Evolutionary conservation across 37 sponge, comb jelly and placozoan species (phyloP).

Genomic region (Spongilla lacustris): DNA sequence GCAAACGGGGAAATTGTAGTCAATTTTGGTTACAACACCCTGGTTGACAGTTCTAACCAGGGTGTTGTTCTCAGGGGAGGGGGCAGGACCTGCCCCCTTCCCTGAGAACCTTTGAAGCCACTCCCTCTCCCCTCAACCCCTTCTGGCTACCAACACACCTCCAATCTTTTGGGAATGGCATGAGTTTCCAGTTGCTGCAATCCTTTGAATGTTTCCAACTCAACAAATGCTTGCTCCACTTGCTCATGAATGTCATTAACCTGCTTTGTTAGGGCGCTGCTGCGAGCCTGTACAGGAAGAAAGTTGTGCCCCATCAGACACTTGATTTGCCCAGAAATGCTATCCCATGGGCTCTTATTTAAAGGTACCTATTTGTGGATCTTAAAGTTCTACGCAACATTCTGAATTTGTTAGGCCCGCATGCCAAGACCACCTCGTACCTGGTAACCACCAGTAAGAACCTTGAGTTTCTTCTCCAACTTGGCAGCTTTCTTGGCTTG

Average conservation of each 20-base stretch:
- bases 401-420: too few relatives aligned
- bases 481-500: slow-evolving; percentile 95
- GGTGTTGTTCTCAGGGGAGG: too few relatives aligned
- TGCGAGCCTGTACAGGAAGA: slow-evolving; percentile 24
- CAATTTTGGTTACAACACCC: too few relatives aligned
- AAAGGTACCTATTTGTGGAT: too few relatives aligned
- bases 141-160: slow-evolving; percentile 43
- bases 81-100: too few relatives aligned
- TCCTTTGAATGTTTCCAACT: slow-evolving; percentile 81
- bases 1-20: too few relatives aligned
- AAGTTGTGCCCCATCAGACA: not conserved
- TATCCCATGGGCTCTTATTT: too few relatives aligned
- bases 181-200: slow-evolving; percentile 77
- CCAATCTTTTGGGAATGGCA: slow-evolving; percentile 85
- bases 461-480: slow-evolving; percentile 94
- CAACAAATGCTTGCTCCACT: slow-evolving; percentile 74
- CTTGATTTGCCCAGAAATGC: too few relatives aligned
- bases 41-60: too few relatives aligned
- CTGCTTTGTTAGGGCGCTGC: slow-evolving; percentile 74
- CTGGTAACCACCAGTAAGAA: slow-evolving; percentile 91
- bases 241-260: slow-evolving; percentile 87
- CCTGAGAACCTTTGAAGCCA: too few relatives aligned
- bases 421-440: slow-evolving; percentile 25
- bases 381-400: too few relatives aligned
- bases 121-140: too few relatives aligned